A percentile compares a stretch with the other conserved stretches of the same genome.
phyloP scores from a whole-genome alignment of 1,140 invertebrate species.

The Pinna nobilis region DNA sequence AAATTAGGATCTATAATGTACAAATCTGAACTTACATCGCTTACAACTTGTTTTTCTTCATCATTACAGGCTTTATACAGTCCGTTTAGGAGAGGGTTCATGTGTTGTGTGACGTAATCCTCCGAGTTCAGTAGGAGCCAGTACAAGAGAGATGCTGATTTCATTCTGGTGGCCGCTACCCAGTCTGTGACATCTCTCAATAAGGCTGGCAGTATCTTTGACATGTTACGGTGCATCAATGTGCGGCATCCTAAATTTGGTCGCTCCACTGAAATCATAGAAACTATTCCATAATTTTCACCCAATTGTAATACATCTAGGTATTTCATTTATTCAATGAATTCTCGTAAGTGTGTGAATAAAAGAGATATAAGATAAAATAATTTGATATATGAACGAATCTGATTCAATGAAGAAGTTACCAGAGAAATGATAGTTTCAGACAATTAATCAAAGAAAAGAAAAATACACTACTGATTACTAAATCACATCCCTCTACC shows the following conservation, averaged over 20 bases:
- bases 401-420: too few relatives aligned
- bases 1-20: not conserved
- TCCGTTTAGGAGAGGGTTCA: constrained; percentile 77
- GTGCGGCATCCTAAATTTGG: constrained; percentile 86
- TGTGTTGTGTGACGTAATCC: constrained; percentile 82
- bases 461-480: too few relatives aligned
- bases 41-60: constrained; percentile 79
- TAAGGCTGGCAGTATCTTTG: constrained; percentile 82
- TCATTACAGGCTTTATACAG: constrained; percentile 78
- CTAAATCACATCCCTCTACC: too few relatives aligned
- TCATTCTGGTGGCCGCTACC: constrained; percentile 81
- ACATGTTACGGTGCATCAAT: constrained; percentile 82
- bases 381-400: too few relatives aligned
- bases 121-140: constrained; percentile 83
- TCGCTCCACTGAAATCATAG: constrained; percentile 77
- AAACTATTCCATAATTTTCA: not conserved
- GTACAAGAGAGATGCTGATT: constrained; percentile 84
- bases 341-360: too few relatives aligned
- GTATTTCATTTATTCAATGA: too few relatives aligned
- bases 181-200: constrained; percentile 83
- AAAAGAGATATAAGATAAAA: too few relatives aligned
- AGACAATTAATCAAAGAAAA: too few relatives aligned
- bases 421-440: too few relatives aligned
- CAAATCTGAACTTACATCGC: constrained; percentile 77
- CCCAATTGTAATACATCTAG: too few relatives aligned